A percentile compares a stretch with the other conserved stretches of the same genome.
phyloP scores from a whole-genome alignment of 2,888 invertebrate species.

The Drosophila pseudotakahashii region DNA sequence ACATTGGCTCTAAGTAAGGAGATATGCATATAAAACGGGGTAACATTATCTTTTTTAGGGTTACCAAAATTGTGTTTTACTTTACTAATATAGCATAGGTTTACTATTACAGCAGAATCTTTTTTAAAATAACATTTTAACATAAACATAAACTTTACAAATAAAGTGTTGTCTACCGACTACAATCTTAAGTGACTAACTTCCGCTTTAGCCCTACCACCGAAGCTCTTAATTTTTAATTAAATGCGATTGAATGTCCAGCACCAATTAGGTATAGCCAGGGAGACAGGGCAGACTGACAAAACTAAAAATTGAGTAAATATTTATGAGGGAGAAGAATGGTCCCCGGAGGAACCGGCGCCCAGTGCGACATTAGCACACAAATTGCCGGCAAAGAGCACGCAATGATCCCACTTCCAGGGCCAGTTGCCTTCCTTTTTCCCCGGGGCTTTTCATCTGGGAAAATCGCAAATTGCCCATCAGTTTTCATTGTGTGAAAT shows the following conservation, averaged over 20 bases:
- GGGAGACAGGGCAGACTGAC: neutral
- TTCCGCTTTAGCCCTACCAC: conserved; percentile 1
- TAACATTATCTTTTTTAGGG: too few relatives aligned
- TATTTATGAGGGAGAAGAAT: conserved; percentile 45
- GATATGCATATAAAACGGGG: too few relatives aligned
- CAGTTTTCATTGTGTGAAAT: conserved; percentile 75
- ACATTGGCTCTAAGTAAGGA: too few relatives aligned
- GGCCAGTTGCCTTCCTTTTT: conserved; percentile 17
- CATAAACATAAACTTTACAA: too few relatives aligned
- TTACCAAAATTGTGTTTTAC: too few relatives aligned
- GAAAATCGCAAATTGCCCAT: conserved; percentile 74
- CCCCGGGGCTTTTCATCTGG: conserved; percentile 55
- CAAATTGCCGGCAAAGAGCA: conserved; percentile 64
- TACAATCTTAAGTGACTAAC: neutral
- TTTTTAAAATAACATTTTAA: too few relatives aligned
- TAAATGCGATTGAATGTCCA: conserved; percentile 33
- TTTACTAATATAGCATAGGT: too few relatives aligned
- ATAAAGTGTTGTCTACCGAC: too few relatives aligned
- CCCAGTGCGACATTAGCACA: conserved; percentile 59
- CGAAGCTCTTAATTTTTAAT: conserved; percentile 15
- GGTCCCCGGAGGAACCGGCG: conserved; percentile 12
- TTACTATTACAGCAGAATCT: too few relatives aligned
- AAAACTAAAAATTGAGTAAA: conserved; percentile 36
- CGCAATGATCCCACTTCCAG: conserved; percentile 44
- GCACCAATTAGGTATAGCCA: conserved; percentile 11